Conservation (phyloP, 2,113 vertebrate species). For the Rhinopomastus cyanomelas region DNA sequence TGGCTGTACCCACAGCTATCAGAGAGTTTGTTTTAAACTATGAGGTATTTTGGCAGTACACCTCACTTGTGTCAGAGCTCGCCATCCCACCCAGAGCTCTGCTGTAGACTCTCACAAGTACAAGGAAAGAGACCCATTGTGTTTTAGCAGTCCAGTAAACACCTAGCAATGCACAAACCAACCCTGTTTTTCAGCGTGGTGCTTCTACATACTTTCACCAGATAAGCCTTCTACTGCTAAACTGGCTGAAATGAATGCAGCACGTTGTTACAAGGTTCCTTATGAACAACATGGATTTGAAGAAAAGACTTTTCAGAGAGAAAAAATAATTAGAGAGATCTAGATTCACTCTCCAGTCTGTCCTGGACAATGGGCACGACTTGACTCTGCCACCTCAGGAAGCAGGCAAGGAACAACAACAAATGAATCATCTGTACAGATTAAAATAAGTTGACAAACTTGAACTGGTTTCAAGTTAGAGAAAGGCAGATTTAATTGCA, state of each 20-base stretch:
- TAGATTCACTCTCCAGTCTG: not conserved
- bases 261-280: not conserved
- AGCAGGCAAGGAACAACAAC: not conserved
- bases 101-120: rapidly evolving
- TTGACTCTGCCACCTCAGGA: not conserved
- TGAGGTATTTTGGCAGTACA: not conserved
- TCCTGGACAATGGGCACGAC: not conserved
- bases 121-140: not conserved
- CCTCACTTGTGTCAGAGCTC: not conserved
- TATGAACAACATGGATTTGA: not conserved
- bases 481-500: too few species aligned
- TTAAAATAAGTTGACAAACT: not conserved
- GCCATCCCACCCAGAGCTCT: not conserved
- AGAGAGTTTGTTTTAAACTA: not conserved
- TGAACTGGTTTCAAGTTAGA: too few species aligned
- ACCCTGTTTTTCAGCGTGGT: not conserved
- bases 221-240: not conserved
- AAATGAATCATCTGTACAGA: not conserved
- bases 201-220: not conserved
- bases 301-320: not conserved
- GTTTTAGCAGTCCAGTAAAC: not conserved
- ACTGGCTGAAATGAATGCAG: not conserved
- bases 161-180: not conserved
- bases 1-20: not conserved
- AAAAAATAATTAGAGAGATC: not conserved